A percentile compares a stretch with the other conserved stretches of the same genome.
phyloP scores from a whole-genome alignment of 2,113 vertebrate species.

The Xenopus borealis region DNA sequence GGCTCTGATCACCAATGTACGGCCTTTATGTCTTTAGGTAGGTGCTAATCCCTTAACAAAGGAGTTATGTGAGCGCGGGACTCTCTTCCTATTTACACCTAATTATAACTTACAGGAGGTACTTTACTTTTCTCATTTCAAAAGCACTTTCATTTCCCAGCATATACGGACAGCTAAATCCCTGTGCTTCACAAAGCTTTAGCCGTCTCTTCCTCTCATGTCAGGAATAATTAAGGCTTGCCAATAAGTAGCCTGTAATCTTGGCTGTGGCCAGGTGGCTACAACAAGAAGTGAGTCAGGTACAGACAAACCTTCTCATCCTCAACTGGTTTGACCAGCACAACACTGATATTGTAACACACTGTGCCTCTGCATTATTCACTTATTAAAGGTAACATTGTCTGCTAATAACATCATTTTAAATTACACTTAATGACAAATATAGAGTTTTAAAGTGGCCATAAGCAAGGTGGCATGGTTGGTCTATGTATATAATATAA shows the following conservation, averaged over 20 bases:
- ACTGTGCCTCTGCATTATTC: no score
- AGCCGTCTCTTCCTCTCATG: constrained; percentile 13
- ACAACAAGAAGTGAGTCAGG: constrained; percentile 15
- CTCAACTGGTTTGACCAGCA: neutral
- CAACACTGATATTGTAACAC: no score
- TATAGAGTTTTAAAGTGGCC: no score
- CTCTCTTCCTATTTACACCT: constrained; percentile 72
- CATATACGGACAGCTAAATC: constrained; percentile 55
- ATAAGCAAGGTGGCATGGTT: no score
- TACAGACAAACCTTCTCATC: neutral
- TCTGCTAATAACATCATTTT: no score
- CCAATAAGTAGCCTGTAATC: constrained; percentile 9
- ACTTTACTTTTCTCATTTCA: constrained; percentile 57
- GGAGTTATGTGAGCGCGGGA: constrained; percentile 54
- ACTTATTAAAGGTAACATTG: no score
- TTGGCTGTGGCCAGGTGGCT: constrained; percentile 19
- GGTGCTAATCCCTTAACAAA: constrained; percentile 73
- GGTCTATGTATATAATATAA: no score
- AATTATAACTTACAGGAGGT: constrained; percentile 69
- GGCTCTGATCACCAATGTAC: neutral
- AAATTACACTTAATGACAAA: no score
- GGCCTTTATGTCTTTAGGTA: constrained; percentile 67
- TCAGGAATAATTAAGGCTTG: constrained; percentile 22
- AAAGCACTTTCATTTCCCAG: constrained; percentile 47
- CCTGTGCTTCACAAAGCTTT: constrained; percentile 20